Evolutionary conservation across 1,140 invertebrate genomes (phyloP).

Genomic region (Drosophila lacertosa): DNA sequence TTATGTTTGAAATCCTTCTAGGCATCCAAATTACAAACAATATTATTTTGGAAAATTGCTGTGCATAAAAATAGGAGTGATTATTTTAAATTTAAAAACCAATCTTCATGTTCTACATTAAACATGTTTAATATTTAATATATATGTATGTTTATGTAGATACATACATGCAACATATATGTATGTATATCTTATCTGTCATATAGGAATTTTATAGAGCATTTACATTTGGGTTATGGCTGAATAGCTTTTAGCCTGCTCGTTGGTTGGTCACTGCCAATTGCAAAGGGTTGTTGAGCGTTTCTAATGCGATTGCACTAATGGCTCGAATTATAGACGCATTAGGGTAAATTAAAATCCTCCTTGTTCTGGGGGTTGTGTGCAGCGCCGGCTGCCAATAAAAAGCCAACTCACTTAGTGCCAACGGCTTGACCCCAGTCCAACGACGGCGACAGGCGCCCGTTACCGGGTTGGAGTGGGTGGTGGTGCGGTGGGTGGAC

Average conservation of each 20-base stretch:
- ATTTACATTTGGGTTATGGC: not conserved
- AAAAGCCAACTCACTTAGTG: slow-evolving; percentile 56
- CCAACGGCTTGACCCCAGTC: slow-evolving; percentile 46
- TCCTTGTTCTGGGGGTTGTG: slow-evolving; percentile 46
- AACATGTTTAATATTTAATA: too few relatives aligned
- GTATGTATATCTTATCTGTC: too few relatives aligned
- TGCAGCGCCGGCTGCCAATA: slow-evolving; percentile 32
- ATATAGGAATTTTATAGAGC: not conserved
- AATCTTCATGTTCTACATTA: too few relatives aligned
- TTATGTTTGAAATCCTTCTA: too few relatives aligned
- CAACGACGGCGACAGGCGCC: not conserved
- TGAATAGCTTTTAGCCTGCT: not conserved
- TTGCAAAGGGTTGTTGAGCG: slow-evolving; percentile 69
- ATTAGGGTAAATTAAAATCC: slow-evolving; percentile 83
- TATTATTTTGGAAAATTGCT: too few relatives aligned
- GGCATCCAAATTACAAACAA: too few relatives aligned
- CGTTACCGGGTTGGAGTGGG: not conserved
- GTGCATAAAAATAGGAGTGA: too few relatives aligned
- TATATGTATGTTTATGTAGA: too few relatives aligned
- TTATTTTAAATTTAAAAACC: too few relatives aligned
- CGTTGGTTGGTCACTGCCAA: slow-evolving; percentile 35
- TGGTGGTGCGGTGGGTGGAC: not conserved
- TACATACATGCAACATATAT: too few relatives aligned
- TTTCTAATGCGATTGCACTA: slow-evolving; percentile 82
- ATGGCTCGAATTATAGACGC: slow-evolving; percentile 83